Percentiles rank a stretch among this genome's conserved stretches.
phyloP scores from a whole-genome alignment of 2,113 vertebrate species.

The Mobula birostris region DNA sequence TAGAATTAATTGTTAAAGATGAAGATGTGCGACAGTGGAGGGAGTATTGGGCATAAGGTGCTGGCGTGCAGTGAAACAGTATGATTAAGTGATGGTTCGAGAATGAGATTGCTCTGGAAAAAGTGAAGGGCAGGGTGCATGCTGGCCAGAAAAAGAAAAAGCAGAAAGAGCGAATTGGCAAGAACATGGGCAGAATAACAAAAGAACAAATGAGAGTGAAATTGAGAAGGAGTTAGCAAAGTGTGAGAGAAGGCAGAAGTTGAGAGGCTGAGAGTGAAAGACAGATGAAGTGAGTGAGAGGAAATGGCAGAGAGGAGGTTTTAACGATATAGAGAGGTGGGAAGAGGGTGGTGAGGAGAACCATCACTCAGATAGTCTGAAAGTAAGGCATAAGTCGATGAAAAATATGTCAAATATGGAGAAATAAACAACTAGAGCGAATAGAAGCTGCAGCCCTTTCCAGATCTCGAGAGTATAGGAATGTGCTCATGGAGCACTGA shows the following conservation, averaged over 20 bases:
- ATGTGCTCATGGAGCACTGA: background rate
- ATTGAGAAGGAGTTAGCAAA: background rate
- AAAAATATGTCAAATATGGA: background rate
- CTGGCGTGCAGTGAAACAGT: too few relatives aligned
- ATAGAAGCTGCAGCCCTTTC: background rate
- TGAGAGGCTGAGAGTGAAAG: background rate
- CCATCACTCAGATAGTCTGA: too few relatives aligned
- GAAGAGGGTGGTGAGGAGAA: background rate
- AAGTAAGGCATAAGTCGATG: too few relatives aligned
- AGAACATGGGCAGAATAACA: background rate
- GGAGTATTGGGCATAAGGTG: too few relatives aligned
- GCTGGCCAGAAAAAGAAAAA: background rate
- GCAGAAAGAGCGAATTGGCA: background rate
- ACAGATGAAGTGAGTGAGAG: background rate
- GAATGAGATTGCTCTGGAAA: too few relatives aligned
- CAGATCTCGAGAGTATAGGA: too few relatives aligned
- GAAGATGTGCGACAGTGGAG: too few relatives aligned
- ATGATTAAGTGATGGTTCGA: too few relatives aligned
- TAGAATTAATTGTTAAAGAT: too few relatives aligned
- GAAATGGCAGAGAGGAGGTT: background rate
- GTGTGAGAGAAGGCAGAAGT: background rate
- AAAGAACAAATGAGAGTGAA: background rate
- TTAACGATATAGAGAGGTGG: background rate
- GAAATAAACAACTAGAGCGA: background rate
- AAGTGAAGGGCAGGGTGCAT: background rate